phyloP scores from a whole-genome alignment of 2,113 vertebrate genomes.

The Boleophthalmus pectinirostris region DNA sequence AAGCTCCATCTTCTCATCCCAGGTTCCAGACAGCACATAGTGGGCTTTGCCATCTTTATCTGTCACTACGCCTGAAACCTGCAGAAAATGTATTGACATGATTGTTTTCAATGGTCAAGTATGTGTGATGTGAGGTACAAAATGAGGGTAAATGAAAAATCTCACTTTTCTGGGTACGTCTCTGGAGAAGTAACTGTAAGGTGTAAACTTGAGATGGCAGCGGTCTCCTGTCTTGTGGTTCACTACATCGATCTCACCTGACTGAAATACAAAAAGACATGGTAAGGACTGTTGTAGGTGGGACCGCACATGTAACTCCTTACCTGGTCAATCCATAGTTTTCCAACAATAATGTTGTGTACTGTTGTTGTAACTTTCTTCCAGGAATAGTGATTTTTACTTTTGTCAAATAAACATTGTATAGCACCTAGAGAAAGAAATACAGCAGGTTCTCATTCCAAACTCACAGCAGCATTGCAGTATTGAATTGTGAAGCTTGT shows the following conservation, averaged over 20 bases:
- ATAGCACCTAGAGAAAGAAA: constrained; percentile 83
- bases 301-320: constrained; percentile 13
- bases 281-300: background rate
- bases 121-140: background rate
- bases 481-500: background rate
- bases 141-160: background rate
- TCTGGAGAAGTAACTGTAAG: constrained; percentile 97
- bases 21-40: constrained; percentile 90
- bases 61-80: constrained; percentile 94
- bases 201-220: constrained; percentile 95
- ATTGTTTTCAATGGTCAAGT: background rate
- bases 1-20: constrained; percentile 98
- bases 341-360: constrained; percentile 98
- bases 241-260: constrained; percentile 93
- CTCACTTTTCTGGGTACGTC: constrained; percentile 93
- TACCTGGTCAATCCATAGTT: constrained; percentile 98
- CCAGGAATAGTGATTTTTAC: constrained; percentile 94
- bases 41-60: constrained; percentile 90
- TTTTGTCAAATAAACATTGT: constrained; percentile 92
- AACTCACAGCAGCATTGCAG: background rate
- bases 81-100: constrained; percentile 6
- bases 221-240: constrained; percentile 94
- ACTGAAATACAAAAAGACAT: constrained; percentile 61
- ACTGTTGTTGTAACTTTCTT: constrained; percentile 98
- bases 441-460: background rate